Evolutionary conservation across 1,140 invertebrate species (phyloP), one percentile per base, ranked within the genome.

Genomic region (Drosophila melanica): DNA sequence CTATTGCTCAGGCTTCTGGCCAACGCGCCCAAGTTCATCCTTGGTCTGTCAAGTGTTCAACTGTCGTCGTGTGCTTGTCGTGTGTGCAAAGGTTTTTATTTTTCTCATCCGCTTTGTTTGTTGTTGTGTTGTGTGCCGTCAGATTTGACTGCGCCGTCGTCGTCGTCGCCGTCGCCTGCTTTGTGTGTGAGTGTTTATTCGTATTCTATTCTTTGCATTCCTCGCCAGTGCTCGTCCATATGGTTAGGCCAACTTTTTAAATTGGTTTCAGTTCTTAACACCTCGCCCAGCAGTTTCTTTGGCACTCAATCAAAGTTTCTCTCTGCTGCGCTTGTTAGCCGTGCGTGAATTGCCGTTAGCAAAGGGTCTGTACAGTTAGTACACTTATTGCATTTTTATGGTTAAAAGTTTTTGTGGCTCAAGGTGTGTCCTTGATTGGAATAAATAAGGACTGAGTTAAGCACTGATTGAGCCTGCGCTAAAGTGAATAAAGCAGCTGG

Each of bases 341-440:
- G 81, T 87, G 81, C 82, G 81, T 87, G 70, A 87, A 86, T 81
- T 86, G 82, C 81, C 82, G 87, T 87, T 86, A 82, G 82, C 75
- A 87, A 78, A 87, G 60, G 71, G 75, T 77, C 65, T 64, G 72
- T 68, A 50, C 45, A 20, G 45, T 53, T 63, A 44, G 67, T 84
- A 82, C 77, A 86, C 81, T 87, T 81, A 86, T 81, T 86, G 82
- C 82, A 86, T 86, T 86, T 86, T 86, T 86, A 86, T 86, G 71
- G 47, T 58, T 27, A 64, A 76, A 87, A 87, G 41, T 67, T 72
- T 67, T 58, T n/a, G 14, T 44, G 45, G 18, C 51, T 60, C 42
- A 59, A 33, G 57, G 71, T 74, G 65, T 62, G 30, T 57, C 16
- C 48, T 33, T 73, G 64, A 73, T 68, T 73, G 70, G 23, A 37